Evolutionary conservation across 2,113 vertebrate species (phyloP), one percentile per base, ranked within the genome.

Genomic region (Sylvia atricapilla): DNA sequence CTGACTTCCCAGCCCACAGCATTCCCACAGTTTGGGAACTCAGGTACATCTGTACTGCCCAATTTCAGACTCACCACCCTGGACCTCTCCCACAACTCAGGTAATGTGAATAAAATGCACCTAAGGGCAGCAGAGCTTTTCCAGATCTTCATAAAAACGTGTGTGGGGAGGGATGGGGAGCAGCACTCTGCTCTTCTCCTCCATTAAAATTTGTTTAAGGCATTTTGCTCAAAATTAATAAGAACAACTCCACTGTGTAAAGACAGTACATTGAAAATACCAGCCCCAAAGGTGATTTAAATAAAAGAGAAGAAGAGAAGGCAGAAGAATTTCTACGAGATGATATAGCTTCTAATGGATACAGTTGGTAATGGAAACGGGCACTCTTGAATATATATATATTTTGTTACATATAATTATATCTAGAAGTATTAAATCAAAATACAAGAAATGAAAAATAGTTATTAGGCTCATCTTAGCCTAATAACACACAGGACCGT

Each of bases 201-300:
- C 84, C 87, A 79, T 73, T 73, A 55, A n/a, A 60, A 92, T 81
- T 46, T 88, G 83, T 79, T 85, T 74, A 75, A 94, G 62, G 77
- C 60, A 60, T 75, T 95, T 87, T 72, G 44, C 60, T 90, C 39
- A 75, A 84, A 93, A 92, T 91, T 87, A 84, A 21, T 88, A 94
- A 73, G 85, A 93, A 66, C 44, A 95, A 78, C 81, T 92, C 80
- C 81, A 18, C 80, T 41, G 93, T 37, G 84, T 84, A 95, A 89
- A 91, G 81, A 68, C 56, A 78, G 60, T 39, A 70, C 50, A 8
- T 43, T 53, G 86, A 77, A 92, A 91, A 41, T 44, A 90, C 6
- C 95, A 86, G 72, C 80, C 80, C 87, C 89, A 94, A 70, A 96
- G 76, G 84, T 84, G 83, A 87, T 89, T 94, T 87, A 68, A 94